These are phyloP conservation scores for Epizoanthus rinbou DNA, from an alignment of 92 coral and sea anemone genomes.

Conservation along the genomic window DNA sequence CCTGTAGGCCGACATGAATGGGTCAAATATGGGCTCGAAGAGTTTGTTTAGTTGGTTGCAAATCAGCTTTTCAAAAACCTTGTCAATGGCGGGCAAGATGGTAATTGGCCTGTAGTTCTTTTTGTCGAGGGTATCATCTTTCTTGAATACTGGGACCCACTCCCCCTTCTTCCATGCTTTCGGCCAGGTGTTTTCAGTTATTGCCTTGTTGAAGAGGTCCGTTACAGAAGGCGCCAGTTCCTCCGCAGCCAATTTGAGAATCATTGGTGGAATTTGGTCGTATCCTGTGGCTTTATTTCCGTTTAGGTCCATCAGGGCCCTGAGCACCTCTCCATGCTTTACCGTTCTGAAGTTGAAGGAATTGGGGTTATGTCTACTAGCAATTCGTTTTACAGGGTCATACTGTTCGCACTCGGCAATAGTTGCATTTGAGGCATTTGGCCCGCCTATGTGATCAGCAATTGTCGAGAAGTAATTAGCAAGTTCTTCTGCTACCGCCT, in stretches of 20 bases:
- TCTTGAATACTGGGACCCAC: conserved; percentile 51
- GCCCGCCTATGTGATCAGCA: conserved; percentile 50
- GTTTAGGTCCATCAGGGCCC: conserved; percentile 28
- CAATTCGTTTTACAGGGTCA: conserved; percentile 33
- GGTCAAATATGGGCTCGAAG: conserved; percentile 46
- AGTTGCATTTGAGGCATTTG: background rate
- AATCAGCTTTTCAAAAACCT: conserved; percentile 45
- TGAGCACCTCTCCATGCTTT: conserved; percentile 19
- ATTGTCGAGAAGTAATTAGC: conserved; percentile 53
- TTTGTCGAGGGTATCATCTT: conserved; percentile 46
- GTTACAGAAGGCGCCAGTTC: conserved; percentile 44
- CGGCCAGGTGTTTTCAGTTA: conserved; percentile 35
- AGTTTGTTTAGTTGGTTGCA: conserved; percentile 9
- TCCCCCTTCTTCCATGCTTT: conserved; percentile 52
- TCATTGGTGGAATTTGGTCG: conserved; percentile 48
- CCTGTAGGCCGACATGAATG: conserved; percentile 54
- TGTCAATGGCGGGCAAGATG: conserved; percentile 40
- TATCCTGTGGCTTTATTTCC: conserved; percentile 33
- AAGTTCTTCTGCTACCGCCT: conserved; percentile 46
- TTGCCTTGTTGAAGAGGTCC: conserved; percentile 38
- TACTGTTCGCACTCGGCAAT: conserved; percentile 27
- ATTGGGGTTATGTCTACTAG: conserved; percentile 45
- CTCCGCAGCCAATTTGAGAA: conserved; percentile 46
- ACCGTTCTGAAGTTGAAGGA: conserved; percentile 48
- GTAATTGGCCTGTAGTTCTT: conserved; percentile 55